phyloP scores from a whole-genome alignment of 2,888 invertebrate species.

The Monoplex corrugatus region DNA sequence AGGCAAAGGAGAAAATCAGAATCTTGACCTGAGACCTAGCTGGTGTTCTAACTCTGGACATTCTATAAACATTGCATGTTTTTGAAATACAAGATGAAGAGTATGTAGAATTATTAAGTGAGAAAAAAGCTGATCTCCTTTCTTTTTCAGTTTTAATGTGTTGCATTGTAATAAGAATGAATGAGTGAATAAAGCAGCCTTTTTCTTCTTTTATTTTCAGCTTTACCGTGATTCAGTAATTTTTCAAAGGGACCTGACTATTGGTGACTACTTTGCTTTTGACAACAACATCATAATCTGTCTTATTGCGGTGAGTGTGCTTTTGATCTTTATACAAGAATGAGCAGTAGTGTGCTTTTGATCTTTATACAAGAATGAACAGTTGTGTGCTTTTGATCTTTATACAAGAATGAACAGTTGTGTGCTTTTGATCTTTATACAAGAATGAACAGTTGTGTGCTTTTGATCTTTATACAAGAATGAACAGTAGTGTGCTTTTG shows the following conservation, averaged over 20 bases:
- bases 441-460: not conserved
- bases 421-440: not conserved
- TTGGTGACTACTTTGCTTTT: slow-evolving; percentile 73
- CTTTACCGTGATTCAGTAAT: slow-evolving; percentile 62
- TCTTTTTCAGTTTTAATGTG: not conserved
- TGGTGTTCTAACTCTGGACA: too few relatives aligned
- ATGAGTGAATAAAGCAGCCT: not conserved
- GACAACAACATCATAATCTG: slow-evolving; percentile 69
- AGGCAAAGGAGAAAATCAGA: too few relatives aligned
- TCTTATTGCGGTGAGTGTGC: slow-evolving; percentile 66
- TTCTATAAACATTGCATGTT: too few relatives aligned
- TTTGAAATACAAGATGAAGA: not conserved
- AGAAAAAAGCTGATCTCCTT: too few relatives aligned
- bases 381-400: not conserved
- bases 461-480: not conserved
- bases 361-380: too few relatives aligned
- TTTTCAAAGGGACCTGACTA: slow-evolving; percentile 50
- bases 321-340: not conserved
- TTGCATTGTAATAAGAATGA: not conserved
- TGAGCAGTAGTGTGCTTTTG: not conserved
- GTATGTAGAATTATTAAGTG: not conserved
- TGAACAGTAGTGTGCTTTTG: not conserved
- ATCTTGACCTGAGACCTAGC: too few relatives aligned
- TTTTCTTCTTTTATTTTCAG: slow-evolving; percentile 57
- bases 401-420: not conserved